Base-by-base conservation (phyloP, 2,797 vertebrate species). In the Mus minutoides region DNA sequence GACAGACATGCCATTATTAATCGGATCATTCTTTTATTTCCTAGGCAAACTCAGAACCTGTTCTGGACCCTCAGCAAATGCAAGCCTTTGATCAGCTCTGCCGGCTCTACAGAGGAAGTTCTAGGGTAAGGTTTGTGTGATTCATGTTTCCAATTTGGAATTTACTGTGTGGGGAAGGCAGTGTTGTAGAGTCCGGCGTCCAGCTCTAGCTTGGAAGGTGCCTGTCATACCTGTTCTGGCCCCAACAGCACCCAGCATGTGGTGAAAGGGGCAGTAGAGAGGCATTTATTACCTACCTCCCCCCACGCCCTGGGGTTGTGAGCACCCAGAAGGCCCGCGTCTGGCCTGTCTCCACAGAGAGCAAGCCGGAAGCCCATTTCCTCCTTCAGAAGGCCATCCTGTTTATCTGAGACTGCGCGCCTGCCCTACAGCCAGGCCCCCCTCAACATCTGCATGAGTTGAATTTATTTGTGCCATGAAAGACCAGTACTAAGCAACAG, bases 21-120 rank as follows among this genome's bases (percentile, higher is more conserved):
- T 79, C 90, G 88, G 84, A 24, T 80, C 21, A 0, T 64, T 95
- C 92, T 97, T 93, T 96, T n/a, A 40, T 97, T 96, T 91, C 90
- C 43, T 98, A 99, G 99, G 94, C 98, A 76, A 98, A 98, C 78
- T 97, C 98, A 46, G 99, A 99, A 77, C 98, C 99, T 8, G 96
- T 97, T 3, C 95, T 99, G 98, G 99, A 99, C 96, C 98, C 99
- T 85, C 99, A 99, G 98, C 99, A 99, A 98, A 98, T 99, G 69
- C 99, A 99, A 95, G 99, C 99, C 17, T 99, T 99, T 98, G 99
- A 99, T 97, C 99, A 99, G 92, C 99, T 99, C n/a, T 99, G 99
- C 82, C 99, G 97, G 90, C 98, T 99, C 49, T 99, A 99, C 98
- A 98, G 99, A 97, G 99, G 99, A 97, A 99, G 99, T 3, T 99